Conservation (phyloP, 2,888 invertebrate species). For the Apoda limacodes region DNA sequence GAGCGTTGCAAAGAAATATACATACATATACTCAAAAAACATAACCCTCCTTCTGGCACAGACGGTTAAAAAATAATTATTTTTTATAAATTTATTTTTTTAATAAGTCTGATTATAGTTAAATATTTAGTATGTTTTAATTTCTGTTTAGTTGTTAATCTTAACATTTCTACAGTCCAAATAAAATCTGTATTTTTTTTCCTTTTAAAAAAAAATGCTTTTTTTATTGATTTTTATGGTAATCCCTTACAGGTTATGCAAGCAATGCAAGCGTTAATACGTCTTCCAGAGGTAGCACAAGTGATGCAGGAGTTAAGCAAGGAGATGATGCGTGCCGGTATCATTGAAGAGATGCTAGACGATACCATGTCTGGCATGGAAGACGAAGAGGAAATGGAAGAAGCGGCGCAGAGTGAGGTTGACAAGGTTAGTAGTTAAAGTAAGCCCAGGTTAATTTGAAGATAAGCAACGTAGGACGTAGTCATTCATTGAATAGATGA, state of each 20-base stretch:
- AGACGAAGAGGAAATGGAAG: constrained; percentile 95
- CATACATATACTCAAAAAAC: not conserved
- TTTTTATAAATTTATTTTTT: too few species aligned
- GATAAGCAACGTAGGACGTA: not conserved
- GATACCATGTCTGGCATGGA: constrained; percentile 96
- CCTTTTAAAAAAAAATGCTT: too few species aligned
- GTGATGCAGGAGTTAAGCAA: constrained; percentile 98
- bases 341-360: constrained; percentile 99
- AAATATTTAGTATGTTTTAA: too few species aligned
- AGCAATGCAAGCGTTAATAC: constrained; percentile 93
- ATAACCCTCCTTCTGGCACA: too few species aligned
- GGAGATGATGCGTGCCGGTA: constrained; percentile 99
- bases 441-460: not conserved
- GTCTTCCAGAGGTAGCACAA: constrained; percentile 92
- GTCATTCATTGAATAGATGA: too few species aligned
- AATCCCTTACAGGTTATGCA: constrained; percentile 86
- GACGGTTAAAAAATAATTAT: too few species aligned
- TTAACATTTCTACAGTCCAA: too few species aligned
- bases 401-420: constrained; percentile 93
- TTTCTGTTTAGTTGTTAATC: too few species aligned
- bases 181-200: too few species aligned
- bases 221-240: too few species aligned
- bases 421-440: constrained; percentile 75
- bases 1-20: not conserved
- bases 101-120: too few species aligned